Percentiles rank a stretch among this genome's conserved stretches.
phyloP scores from a whole-genome alignment of 1,140 invertebrate genomes.

The Uloborus diversus region DNA sequence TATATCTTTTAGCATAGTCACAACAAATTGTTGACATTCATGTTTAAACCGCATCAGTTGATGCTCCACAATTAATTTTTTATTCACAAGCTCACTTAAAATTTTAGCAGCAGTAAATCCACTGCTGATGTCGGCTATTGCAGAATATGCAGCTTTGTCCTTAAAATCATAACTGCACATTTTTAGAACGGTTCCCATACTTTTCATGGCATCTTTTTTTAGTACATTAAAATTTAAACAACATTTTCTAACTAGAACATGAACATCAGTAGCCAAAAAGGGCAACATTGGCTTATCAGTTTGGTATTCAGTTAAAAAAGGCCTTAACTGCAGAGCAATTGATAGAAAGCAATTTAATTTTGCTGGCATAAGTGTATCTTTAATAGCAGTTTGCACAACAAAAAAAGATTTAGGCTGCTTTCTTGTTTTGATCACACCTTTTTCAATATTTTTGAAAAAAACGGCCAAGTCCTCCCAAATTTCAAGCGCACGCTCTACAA shows the following conservation, averaged over 20 bases:
- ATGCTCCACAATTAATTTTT: not conserved
- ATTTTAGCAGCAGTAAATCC: not conserved
- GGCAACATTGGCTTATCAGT: not conserved
- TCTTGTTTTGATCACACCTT: not conserved
- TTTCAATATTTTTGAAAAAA: not conserved
- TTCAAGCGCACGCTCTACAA: not conserved
- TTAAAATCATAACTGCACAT: not conserved
- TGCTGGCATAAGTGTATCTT: not conserved
- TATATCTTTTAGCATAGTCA: not conserved
- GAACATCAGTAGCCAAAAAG: not conserved
- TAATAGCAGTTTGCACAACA: no score
- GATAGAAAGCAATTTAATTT: not conserved
- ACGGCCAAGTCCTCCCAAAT: not conserved
- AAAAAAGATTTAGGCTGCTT: not conserved
- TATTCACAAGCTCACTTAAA: not conserved
- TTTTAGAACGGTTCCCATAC: not conserved
- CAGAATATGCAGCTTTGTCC: not conserved
- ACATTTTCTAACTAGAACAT: not conserved
- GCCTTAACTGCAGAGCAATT: not conserved
- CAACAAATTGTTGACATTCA: not conserved
- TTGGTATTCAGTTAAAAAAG: not conserved
- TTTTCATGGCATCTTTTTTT: not conserved
- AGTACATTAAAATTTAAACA: not conserved
- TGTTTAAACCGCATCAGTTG: not conserved
- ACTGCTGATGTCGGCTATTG: not conserved